A percentile compares a stretch with the other conserved stretches of the same genome.
These are phyloP conservation scores for Corvus hawaiiensis DNA, from an alignment of 2,113 vertebrate genomes.

Conservation along the genomic window DNA sequence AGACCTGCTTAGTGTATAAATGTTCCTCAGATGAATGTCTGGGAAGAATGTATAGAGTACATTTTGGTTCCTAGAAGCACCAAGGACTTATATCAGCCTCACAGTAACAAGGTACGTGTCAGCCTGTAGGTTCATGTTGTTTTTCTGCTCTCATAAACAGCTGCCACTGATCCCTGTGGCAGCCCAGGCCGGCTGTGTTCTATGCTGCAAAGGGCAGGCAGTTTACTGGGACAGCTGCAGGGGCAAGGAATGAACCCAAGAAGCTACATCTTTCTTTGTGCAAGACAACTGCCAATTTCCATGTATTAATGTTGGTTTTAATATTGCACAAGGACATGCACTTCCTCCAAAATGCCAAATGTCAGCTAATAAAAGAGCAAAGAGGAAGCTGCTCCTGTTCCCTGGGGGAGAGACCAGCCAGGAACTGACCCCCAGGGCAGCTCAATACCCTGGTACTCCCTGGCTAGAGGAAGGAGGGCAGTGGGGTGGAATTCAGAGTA, in stretches of 20 bases:
- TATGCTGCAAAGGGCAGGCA: background rate
- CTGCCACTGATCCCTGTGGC: background rate
- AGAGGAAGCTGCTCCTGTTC: background rate
- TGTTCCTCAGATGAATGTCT: background rate
- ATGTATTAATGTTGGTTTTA: background rate
- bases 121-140: background rate
- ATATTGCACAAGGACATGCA: background rate
- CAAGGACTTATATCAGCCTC: background rate
- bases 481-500: background rate
- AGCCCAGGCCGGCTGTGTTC: background rate
- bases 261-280: background rate
- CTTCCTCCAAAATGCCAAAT: background rate
- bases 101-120: background rate
- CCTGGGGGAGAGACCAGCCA: background rate
- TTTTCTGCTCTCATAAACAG: background rate
- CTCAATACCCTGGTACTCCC: background rate
- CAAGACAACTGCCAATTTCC: background rate
- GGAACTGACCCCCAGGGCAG: background rate
- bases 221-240: background rate
- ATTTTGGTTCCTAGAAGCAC: background rate
- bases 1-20: background rate
- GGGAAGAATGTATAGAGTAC: background rate
- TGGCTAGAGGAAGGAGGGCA: background rate
- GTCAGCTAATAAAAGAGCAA: background rate
- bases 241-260: background rate